Percentiles rank a stretch among this genome's conserved stretches.
phyloP scores from a whole-genome alignment of 2,888 invertebrate genomes.

The Patella depressa region DNA sequence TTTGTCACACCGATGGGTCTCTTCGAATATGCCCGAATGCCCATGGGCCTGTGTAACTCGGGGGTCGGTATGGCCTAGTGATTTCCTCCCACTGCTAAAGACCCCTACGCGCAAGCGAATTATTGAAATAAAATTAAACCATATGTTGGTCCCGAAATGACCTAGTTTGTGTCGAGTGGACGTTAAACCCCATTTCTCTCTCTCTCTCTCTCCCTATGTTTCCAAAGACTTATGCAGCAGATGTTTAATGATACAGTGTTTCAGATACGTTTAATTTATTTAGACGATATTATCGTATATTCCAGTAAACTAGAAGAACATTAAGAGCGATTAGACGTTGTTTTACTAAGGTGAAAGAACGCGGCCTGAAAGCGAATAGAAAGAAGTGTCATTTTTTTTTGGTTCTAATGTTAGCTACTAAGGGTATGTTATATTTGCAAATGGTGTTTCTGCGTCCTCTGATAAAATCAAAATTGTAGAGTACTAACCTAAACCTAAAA shows the following conservation, averaged over 20 bases:
- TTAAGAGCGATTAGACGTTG: constrained; percentile 5
- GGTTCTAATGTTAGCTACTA: constrained; percentile 29
- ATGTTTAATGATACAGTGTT: constrained; percentile 26
- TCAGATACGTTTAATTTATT: constrained; percentile 22
- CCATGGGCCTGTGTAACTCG: constrained; percentile 19
- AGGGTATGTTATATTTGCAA: constrained; percentile 34
- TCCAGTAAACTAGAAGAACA: constrained; percentile 27
- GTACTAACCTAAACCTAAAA: constrained; percentile 27
- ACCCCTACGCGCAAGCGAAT: neutral
- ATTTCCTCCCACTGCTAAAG: too few relatives aligned
- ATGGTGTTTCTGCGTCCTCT: constrained; percentile 26
- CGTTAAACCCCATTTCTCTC: constrained; percentile 16
- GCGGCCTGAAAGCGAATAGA: constrained; percentile 31
- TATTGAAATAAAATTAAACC: neutral
- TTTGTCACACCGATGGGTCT: constrained; percentile 29
- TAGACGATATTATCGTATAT: constrained; percentile 29
- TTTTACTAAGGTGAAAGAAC: constrained; percentile 25
- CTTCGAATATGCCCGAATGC: constrained; percentile 30
- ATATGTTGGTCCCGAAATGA: too few relatives aligned
- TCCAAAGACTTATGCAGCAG: constrained; percentile 31
- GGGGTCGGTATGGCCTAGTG: too few relatives aligned
- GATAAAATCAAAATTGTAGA: constrained; percentile 23
- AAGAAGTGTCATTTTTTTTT: constrained; percentile 36
- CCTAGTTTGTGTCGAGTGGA: too few relatives aligned
- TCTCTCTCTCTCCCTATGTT: too few relatives aligned